These are phyloP conservation scores for Turritopsis rubra DNA, from an alignment of 30 jellyfish, hydroid and myxozoan species.

Conservation along the genomic window DNA sequence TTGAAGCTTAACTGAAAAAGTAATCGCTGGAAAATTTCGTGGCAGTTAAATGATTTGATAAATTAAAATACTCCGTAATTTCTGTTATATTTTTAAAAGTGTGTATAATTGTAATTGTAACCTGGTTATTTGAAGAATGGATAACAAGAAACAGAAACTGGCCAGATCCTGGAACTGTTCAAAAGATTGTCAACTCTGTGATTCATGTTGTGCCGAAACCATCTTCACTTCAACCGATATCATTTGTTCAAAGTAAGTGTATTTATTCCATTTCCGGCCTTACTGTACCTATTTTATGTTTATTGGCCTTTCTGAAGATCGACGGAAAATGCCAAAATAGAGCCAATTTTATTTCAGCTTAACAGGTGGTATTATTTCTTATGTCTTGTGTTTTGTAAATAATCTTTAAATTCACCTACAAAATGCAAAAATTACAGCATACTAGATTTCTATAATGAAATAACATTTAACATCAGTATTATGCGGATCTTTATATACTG, in stretches of 20 bases:
- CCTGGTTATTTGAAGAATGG: constrained; percentile 6
- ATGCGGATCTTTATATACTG: too few relatives aligned
- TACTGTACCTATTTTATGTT: neutral
- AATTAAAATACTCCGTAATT: neutral
- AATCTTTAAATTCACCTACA: too few relatives aligned
- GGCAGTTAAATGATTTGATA: neutral
- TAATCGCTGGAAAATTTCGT: neutral
- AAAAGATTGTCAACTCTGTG: neutral
- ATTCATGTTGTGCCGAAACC: constrained; percentile 10
- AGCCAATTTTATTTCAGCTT: too few relatives aligned
- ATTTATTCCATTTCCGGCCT: neutral
- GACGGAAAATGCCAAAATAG: neutral
- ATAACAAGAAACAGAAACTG: neutral
- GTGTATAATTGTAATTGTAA: too few relatives aligned
- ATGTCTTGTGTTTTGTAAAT: too few relatives aligned
- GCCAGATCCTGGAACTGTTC: neutral
- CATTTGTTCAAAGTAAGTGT: constrained; percentile 1
- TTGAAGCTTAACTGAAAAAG: too few relatives aligned
- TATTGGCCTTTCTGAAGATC: neutral
- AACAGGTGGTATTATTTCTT: too few relatives aligned
- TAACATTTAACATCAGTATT: too few relatives aligned
- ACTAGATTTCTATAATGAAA: too few relatives aligned
- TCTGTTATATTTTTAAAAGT: neutral
- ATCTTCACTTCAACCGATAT: constrained; percentile 2
- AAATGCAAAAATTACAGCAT: too few relatives aligned